A percentile compares a stretch with the other conserved stretches of the same genome.
Evolutionary conservation across 2,113 vertebrate species (phyloP).

Genomic region (Jacana jacana): DNA sequence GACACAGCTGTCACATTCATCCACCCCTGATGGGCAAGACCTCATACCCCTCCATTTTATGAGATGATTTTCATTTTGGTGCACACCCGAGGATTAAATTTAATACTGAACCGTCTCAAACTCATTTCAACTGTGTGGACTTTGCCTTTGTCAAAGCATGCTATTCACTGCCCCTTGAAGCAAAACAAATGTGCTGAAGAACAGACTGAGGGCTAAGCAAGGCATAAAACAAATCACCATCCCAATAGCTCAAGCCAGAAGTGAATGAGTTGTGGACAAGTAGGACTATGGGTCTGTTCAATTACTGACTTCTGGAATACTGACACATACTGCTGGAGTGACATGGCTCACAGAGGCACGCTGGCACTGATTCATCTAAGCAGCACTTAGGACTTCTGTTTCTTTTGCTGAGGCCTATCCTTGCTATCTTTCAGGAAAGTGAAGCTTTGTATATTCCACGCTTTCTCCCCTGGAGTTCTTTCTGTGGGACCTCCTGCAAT

Average conservation of each 20-base stretch:
- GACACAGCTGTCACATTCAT: neutral
- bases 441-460: neutral
- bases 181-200: neutral
- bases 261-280: neutral
- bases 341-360: neutral
- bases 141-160: neutral
- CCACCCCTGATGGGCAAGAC: neutral
- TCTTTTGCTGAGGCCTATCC: neutral
- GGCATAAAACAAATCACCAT: neutral
- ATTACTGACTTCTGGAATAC: neutral
- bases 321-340: neutral
- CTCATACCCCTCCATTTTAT: neutral
- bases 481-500: neutral
- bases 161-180: neutral
- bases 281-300: neutral
- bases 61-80: neutral
- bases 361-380: neutral
- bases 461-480: rapidly evolving
- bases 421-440: neutral
- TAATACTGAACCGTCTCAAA: neutral
- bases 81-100: neutral
- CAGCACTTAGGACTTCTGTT: neutral
- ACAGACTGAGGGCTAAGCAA: neutral
- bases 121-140: neutral
- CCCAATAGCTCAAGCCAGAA: neutral